A percentile compares a stretch with the other conserved stretches of the same genome.
These are phyloP conservation scores for Drosophila pegasa DNA, from an alignment of 2,888 invertebrate species.

Conservation along the genomic window DNA sequence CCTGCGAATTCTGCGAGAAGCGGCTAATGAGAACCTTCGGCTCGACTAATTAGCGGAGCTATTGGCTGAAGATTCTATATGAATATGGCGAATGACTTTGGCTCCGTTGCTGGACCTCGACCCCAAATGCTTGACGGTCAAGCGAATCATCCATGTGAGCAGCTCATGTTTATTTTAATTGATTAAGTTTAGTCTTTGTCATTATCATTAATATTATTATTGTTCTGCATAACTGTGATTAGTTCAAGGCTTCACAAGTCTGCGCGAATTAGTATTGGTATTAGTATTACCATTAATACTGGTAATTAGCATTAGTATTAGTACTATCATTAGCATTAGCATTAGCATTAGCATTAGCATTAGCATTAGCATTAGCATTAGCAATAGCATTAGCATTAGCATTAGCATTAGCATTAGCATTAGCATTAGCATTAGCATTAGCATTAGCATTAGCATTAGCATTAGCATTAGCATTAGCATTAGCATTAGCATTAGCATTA, in stretches of 20 bases:
- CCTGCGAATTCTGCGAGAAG: slow-evolving; percentile 33
- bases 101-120: slow-evolving; percentile 21
- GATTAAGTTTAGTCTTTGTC: neutral
- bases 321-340: neutral
- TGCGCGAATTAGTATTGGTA: neutral
- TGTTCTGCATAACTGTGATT: neutral
- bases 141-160: slow-evolving; percentile 10
- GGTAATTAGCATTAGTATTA: neutral
- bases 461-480: neutral
- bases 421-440: neutral
- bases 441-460: neutral
- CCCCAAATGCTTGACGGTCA: slow-evolving; percentile 33
- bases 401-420: neutral
- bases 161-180: slow-evolving; percentile 1
- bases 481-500: neutral
- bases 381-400: neutral
- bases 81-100: slow-evolving; percentile 27
- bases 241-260: neutral
- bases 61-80: slow-evolving; percentile 36
- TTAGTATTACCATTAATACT: neutral
- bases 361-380: neutral
- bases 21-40: slow-evolving; percentile 40
- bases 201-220: slow-evolving; percentile 4
- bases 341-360: neutral
- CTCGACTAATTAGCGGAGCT: slow-evolving; percentile 37